Evolutionary conservation across 2,888 invertebrate species (phyloP).

Genomic region (Barypeithes pellucidus): DNA sequence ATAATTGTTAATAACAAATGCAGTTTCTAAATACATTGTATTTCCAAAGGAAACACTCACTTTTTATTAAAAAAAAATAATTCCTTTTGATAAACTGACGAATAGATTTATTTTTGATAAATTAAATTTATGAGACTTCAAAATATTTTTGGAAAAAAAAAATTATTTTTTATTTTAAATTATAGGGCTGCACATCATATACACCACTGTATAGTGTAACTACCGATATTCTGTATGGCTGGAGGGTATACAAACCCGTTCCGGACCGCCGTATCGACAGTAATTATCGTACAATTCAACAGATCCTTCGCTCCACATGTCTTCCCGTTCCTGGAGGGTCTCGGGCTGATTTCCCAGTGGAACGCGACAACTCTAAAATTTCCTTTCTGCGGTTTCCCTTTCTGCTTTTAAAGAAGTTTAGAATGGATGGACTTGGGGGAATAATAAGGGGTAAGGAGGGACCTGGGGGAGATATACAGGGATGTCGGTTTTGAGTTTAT

Average conservation of each 20-base stretch:
- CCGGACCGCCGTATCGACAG: neutral
- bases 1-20: too few species aligned
- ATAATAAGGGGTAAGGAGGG: slow-evolving; percentile 7
- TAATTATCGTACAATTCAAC: slow-evolving; percentile 30
- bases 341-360: slow-evolving; percentile 34
- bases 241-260: neutral
- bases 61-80: too few species aligned
- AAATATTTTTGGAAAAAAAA: too few species aligned
- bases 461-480: neutral
- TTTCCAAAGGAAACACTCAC: too few species aligned
- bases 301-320: slow-evolving; percentile 30
- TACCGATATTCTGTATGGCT: neutral
- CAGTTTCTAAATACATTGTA: too few species aligned
- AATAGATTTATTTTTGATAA: too few species aligned
- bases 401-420: slow-evolving; percentile 24
- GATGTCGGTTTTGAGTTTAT: neutral
- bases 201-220: too few species aligned
- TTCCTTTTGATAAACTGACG: too few species aligned
- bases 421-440: slow-evolving; percentile 8
- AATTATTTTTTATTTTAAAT: too few species aligned
- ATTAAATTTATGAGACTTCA: too few species aligned
- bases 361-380: slow-evolving; percentile 38
- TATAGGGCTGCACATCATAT: too few species aligned
- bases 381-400: slow-evolving; percentile 31
- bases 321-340: slow-evolving; percentile 29